Evolutionary conservation across 1,140 invertebrate species (phyloP), one percentile per base, ranked within the genome.

Genomic region (Calliopsis andreniformis): DNA sequence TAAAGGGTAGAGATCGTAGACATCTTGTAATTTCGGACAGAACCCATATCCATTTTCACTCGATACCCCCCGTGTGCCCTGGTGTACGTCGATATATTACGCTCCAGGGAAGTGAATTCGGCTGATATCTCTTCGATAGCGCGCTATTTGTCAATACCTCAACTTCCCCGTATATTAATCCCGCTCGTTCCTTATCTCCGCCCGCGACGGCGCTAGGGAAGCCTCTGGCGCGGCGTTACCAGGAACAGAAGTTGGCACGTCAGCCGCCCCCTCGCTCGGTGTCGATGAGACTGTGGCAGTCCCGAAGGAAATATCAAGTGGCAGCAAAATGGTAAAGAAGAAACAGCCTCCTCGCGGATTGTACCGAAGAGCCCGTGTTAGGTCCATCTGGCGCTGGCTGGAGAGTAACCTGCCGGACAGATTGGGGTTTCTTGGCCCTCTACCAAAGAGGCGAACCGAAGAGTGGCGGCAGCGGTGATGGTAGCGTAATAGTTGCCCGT

Each of bases 391-490:
- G 86, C 86, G 84, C 85, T 80, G 86, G 85, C 81, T 86, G 82
- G 84, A 86, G 84, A 86, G 81, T 84, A 87, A 84, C 80, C 79
- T 80, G 82, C 81, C 78, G 85, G 83, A 77, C 85, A 87, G 87
- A 89, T 91, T 88, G 89, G 85, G 85, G 80, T 90, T 90, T 91
- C 87, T 91, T 91, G 89, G 90, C 90, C 88, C 71, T 71, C 78
- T 89, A 91, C 90, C 88, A 91, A 91, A 83, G 85, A 82, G 80
- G 83, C 82, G 69, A 83, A 75, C 59, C 78, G 68, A 51, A 66
- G 82, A 83, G 82, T 71, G 69, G 42, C 51, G 62, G 79, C 62
- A 62, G 45, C 47, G 66, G 43, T 51, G 53, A 78, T 62, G 64
- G 69, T 76, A 75, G 49, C 61, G 78, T 70, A 72, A 78, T 67